Percentiles rank a stretch among this genome's conserved stretches.
Evolutionary conservation across 2,888 invertebrate species (phyloP).

Genomic region (Byasa hedistus): DNA sequence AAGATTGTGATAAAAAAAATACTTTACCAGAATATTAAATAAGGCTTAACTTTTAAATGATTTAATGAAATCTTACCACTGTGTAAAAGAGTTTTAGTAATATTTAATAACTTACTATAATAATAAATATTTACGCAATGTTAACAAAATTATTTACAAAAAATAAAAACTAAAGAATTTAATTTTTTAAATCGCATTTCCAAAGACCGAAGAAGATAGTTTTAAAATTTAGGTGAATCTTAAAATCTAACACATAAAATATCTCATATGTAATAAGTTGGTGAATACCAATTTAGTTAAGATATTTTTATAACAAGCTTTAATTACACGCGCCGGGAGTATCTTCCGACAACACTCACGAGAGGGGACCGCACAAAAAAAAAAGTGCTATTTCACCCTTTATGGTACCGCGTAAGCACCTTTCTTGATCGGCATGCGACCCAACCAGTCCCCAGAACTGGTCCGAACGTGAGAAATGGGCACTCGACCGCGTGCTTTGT

Average conservation of each 20-base stretch:
- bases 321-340: slow-evolving; percentile 48
- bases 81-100: no score
- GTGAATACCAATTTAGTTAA: neutral
- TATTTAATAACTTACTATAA: no score
- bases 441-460: slow-evolving; percentile 62
- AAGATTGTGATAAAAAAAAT: no score
- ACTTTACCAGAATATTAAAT: no score
- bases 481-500: slow-evolving; percentile 50
- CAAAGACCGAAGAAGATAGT: no score
- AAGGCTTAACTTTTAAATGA: no score
- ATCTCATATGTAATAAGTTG: neutral
- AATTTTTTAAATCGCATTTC: no score
- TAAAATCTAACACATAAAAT: neutral
- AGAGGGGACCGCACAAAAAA: slow-evolving; percentile 56
- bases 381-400: slow-evolving; percentile 65
- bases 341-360: slow-evolving; percentile 54
- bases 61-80: no score
- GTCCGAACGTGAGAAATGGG: slow-evolving; percentile 72
- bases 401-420: slow-evolving; percentile 66
- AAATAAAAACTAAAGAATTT: no score
- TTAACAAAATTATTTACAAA: no score
- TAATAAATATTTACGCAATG: no score
- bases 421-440: slow-evolving; percentile 72
- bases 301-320: slow-evolving; percentile 43
- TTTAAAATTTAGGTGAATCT: neutral